Percentiles rank a stretch among this genome's conserved stretches.
These are phyloP conservation scores for Mungos mungo DNA, from an alignment of 2,113 vertebrate species.

Conservation along the genomic window DNA sequence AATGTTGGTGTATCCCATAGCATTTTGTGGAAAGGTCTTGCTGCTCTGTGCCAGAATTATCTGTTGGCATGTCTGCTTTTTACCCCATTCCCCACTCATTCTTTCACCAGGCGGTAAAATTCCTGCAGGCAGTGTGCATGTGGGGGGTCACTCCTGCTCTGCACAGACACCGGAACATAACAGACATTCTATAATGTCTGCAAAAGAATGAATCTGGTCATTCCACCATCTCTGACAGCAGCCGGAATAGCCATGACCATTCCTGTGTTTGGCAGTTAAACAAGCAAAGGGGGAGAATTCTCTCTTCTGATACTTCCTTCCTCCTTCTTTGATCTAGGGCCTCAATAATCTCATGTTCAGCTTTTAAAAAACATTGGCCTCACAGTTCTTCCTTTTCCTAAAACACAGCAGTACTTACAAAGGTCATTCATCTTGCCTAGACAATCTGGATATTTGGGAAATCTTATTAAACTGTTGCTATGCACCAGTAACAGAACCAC, in stretches of 20 bases:
- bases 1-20: not conserved
- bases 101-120: not conserved
- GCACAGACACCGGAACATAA: not conserved
- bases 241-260: not conserved
- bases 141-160: not conserved
- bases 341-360: not conserved
- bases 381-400: not conserved
- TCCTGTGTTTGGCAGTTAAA: not conserved
- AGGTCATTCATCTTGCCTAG: not conserved
- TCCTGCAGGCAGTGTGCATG: not conserved
- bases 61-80: not conserved
- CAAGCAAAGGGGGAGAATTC: not conserved
- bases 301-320: not conserved
- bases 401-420: not conserved
- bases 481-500: not conserved
- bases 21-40: not conserved
- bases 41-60: not conserved
- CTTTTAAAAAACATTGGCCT: not conserved
- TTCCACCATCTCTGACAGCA: not conserved
- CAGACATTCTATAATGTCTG: not conserved
- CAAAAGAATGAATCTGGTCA: not conserved
- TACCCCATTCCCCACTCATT: not conserved
- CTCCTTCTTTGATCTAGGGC: not conserved
- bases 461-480: not conserved
- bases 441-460: not conserved